Conservation (phyloP, 2,113 vertebrate species). For the Eulemur macaco region DNA sequence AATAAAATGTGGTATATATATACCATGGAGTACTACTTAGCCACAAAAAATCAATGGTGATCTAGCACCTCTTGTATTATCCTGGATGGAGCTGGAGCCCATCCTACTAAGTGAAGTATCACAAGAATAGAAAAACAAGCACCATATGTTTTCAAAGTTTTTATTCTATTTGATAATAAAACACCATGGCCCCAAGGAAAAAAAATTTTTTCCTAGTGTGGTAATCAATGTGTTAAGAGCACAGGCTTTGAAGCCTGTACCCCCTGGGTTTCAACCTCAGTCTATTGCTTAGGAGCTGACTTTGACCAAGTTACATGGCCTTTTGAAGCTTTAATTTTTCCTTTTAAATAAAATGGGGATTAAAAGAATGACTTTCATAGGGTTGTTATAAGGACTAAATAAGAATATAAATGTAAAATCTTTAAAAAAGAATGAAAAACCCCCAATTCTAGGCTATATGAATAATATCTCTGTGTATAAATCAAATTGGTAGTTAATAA, state of each 20-base stretch:
- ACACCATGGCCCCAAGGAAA: too few species aligned
- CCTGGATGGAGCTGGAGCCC: too few species aligned
- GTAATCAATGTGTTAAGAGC: neutral
- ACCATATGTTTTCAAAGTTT: too few species aligned
- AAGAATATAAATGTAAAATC: neutral
- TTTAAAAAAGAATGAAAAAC: neutral
- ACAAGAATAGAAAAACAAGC: too few species aligned
- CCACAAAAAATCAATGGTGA: too few species aligned
- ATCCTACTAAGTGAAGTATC: too few species aligned
- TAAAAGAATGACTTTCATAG: neutral
- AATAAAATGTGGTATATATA: too few species aligned
- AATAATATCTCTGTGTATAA: neutral
- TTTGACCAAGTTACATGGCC: neutral
- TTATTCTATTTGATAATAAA: too few species aligned
- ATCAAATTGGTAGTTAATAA: neutral
- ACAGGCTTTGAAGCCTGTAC: neutral
- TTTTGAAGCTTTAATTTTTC: neutral
- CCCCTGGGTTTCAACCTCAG: neutral
- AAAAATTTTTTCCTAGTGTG: too few species aligned
- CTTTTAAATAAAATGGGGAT: neutral
- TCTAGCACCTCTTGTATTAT: too few species aligned
- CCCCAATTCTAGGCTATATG: neutral
- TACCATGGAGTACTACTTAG: too few species aligned
- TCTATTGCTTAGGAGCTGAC: neutral
- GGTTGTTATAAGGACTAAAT: neutral